These are phyloP conservation scores for Porites cylindrica DNA, from an alignment of 92 coral and sea anemone genomes.

Conservation along the genomic window DNA sequence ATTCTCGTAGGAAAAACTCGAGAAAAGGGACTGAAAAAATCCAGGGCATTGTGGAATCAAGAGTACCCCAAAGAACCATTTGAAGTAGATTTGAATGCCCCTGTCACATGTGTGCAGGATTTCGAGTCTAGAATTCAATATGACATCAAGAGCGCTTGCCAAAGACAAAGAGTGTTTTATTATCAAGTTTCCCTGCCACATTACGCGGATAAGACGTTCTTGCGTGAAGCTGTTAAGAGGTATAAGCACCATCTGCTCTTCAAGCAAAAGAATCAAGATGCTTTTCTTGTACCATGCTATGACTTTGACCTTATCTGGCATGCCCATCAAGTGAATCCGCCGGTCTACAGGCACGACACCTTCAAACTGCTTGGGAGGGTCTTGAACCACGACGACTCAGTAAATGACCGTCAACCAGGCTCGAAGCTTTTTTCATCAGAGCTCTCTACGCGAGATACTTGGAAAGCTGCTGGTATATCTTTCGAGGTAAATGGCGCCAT, in stretches of 20 bases:
- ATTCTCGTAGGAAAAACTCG: constrained; percentile 47
- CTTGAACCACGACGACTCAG: constrained; percentile 61
- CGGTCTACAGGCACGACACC: constrained; percentile 54
- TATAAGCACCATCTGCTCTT: constrained; percentile 40
- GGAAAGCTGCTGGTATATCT: constrained; percentile 38
- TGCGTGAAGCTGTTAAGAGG: constrained; percentile 38
- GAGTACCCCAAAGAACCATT: constrained; percentile 68
- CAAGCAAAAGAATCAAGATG: constrained; percentile 36
- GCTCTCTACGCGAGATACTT: constrained; percentile 32
- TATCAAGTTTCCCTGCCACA: constrained; percentile 71
- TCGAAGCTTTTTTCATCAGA: constrained; percentile 51
- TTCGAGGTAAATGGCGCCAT: constrained; percentile 61
- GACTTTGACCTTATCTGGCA: constrained; percentile 73
- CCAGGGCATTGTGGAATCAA: constrained; percentile 59
- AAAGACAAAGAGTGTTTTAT: constrained; percentile 57
- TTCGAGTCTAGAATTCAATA: constrained; percentile 45
- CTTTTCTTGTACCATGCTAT: constrained; percentile 63
- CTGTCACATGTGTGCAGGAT: constrained; percentile 24
- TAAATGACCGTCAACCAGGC: constrained; percentile 54
- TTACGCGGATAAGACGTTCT: constrained; percentile 43
- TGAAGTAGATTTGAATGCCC: constrained; percentile 57
- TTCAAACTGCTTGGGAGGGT: constrained; percentile 34
- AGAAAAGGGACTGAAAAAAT: constrained; percentile 42
- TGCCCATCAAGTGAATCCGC: constrained; percentile 67
- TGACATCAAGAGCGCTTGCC: constrained; percentile 50